Base-by-base conservation (phyloP, 2,888 invertebrate species). In the Stegophylla sp. region DNA sequence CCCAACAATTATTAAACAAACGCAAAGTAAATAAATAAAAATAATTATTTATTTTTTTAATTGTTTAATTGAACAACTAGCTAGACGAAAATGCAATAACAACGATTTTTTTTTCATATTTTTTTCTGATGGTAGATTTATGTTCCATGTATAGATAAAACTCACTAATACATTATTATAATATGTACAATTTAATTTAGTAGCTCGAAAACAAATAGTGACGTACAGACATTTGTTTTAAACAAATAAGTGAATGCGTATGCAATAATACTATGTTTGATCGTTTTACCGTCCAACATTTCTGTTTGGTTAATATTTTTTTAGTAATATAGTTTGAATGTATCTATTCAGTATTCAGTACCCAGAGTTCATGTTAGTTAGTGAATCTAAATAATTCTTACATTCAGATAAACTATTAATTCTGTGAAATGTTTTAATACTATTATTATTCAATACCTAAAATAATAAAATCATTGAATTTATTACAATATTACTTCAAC, bases 21-120 rank as follows among this genome's bases (percentile, higher is more conserved):
- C 71, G 71, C 69, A 79, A 71, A 79, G 79, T 79, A 79, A 76
- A 74, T 48, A 4, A 20, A 74, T 51, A 41, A 56, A 72, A 41
- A 28, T 9, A 17, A n/a, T 69, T 53, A 7, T 20, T n/a, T 53
- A 5, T 9, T 20, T 34, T 53, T 53, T 53, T 23, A 20, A 34
- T 34, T 34, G n/a, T n/a, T n/a, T n/a, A n/a, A n/a, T n/a, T n/a
- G n/a, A n/a, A n/a, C n/a, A n/a, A n/a, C n/a, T n/a, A n/a, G n/a
- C n/a, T n/a, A n/a, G n/a, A n/a, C n/a, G n/a, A n/a, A n/a, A n/a
- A n/a, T n/a, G n/a, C n/a, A n/a, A n/a, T n/a, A n/a, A n/a, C n/a
- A n/a, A n/a, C n/a, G n/a, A n/a, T n/a, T n/a, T n/a, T n/a, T 51
- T 17, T n/a, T 15, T 51, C n/a, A n/a, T 51, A n/a, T 51, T 51